Conservation (phyloP, 2,113 vertebrate genomes). For the Myrmecobius fasciatus region DNA sequence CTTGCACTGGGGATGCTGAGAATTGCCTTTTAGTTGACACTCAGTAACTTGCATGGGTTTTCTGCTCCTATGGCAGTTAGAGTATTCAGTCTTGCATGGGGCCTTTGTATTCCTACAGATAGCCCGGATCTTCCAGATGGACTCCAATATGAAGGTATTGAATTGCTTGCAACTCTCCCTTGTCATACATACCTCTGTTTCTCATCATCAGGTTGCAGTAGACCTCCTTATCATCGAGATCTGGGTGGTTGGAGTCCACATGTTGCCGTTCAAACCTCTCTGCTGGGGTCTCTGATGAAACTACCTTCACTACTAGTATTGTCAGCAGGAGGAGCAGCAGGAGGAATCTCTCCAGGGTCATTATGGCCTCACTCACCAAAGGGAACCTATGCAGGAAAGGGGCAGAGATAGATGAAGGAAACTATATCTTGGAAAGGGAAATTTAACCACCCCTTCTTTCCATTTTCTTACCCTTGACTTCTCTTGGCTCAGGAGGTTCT, state of each 20-base stretch:
- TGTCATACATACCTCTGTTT: conserved; percentile 25
- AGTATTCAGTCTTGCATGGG: not conserved
- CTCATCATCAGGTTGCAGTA: conserved; percentile 56
- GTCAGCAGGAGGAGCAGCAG: conserved; percentile 8
- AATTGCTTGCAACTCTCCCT: not conserved
- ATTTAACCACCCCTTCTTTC: not conserved
- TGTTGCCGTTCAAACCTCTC: conserved; percentile 40
- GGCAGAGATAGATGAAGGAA: not conserved
- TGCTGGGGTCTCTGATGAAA: conserved; percentile 5
- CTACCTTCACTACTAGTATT: not conserved
- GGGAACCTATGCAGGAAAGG: not conserved
- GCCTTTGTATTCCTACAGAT: not conserved
- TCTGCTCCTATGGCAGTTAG: not conserved
- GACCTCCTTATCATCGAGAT: not conserved
- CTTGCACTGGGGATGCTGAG: not conserved
- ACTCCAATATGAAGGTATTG: conserved; percentile 53
- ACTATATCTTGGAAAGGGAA: not conserved
- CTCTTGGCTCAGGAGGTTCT: not conserved
- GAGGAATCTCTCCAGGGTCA: not conserved
- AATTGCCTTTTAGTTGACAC: not conserved
- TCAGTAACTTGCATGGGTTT: not conserved
- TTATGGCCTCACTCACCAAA: not conserved
- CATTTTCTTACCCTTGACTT: not conserved
- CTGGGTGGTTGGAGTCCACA: not conserved
- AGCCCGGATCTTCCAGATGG: not conserved